Conservation (phyloP, 2,888 invertebrate species). For the Acronicta psi region DNA sequence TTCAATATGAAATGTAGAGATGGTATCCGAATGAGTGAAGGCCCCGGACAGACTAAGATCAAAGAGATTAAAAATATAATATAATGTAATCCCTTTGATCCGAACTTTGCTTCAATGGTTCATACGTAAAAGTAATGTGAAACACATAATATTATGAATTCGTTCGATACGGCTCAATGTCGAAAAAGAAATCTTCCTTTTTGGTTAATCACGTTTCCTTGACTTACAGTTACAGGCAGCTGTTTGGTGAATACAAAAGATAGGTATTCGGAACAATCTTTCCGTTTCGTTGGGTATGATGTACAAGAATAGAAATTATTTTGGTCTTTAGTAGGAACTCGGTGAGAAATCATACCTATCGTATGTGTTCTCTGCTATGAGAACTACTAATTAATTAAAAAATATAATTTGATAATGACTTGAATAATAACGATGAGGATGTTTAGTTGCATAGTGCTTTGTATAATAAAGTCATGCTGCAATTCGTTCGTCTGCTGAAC, state of each 20-base stretch:
- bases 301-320: not conserved
- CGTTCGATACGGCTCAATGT: constrained; percentile 49
- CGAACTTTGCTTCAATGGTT: constrained; percentile 45
- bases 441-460: constrained; percentile 1
- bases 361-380: too few species aligned
- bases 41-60: constrained; percentile 43
- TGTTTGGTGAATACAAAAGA: constrained; percentile 44
- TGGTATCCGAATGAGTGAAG: constrained; percentile 29
- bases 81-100: constrained; percentile 50
- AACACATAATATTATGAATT: constrained; percentile 31
- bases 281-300: constrained; percentile 24
- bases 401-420: too few species aligned
- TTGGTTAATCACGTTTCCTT: constrained; percentile 46
- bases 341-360: too few species aligned
- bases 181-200: constrained; percentile 44
- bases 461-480: constrained; percentile 11
- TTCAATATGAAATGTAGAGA: constrained; percentile 16
- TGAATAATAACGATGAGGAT: constrained; percentile 14
- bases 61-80: constrained; percentile 60
- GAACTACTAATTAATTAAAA: too few species aligned
- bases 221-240: constrained; percentile 33
- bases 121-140: constrained; percentile 45
- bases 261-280: constrained; percentile 20
- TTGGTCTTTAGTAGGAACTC: too few species aligned
- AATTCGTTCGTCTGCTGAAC: constrained; percentile 9